Base-by-base conservation (phyloP, 2,797 vertebrate species). In the Danio tinwini region DNA sequence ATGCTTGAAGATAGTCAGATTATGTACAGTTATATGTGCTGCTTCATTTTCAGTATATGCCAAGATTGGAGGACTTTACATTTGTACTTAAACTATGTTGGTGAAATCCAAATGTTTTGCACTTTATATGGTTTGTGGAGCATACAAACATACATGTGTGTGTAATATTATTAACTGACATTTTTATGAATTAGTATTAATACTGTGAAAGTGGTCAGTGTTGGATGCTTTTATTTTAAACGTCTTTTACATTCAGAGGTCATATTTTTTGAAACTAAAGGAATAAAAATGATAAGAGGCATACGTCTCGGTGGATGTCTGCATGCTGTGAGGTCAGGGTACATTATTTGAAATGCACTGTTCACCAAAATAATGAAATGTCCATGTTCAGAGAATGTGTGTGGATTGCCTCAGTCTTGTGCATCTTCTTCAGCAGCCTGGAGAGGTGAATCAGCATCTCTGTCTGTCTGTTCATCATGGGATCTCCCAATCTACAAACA, bases 221-320 rank as follows among this genome's bases (percentile, higher is more conserved):
- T 76, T 45, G 55, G 55, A 64, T 75, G 65, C 44, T 3, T 69
- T 68, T 50, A 59, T 67, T 76, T 65, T 12, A 56, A 68, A 40
- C 19, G 12, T 40, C 0, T 39, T 78, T 50, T 70, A 61, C 45
- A 40, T 59, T 39, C 74, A 56, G 53, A 68, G 21, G 64, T 77
- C 16, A 19, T 78, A 69, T 78, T 78, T 78, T 50, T 62, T 7
- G 68, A 40, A 40, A 58, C 21, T 47, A 9, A 78, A 65, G 55
- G 14, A 76, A n/a, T 47, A 47, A 47, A 77, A 62, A 74, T 52
- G 21, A n/a, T 52, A 55, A 37, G 1, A 16, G 55, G 17, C 6
- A 37, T 2, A 6, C 42, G 59, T 75, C 8, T 65, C 37, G 44
- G 14, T 52, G n/a, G 63, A 21, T 62, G 19, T 74, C 19, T 42